A percentile compares a stretch with the other conserved stretches of the same genome.
Conservation (phyloP, 2,113 vertebrate species). For the Procavia capensis region DNA sequence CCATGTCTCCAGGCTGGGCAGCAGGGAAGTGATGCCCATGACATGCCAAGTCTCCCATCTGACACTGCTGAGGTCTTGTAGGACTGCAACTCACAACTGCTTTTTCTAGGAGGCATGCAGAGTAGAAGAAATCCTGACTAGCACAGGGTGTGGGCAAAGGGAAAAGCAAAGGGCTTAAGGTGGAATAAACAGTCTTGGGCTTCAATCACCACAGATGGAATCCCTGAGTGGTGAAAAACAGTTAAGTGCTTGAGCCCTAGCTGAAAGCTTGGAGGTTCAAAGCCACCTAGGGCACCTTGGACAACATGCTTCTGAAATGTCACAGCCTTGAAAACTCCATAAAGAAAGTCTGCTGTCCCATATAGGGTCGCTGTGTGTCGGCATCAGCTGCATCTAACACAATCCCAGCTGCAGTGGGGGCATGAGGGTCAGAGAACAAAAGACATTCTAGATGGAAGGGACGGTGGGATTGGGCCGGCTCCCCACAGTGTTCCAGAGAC, state of each 20-base stretch:
- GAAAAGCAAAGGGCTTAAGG: too few relatives aligned
- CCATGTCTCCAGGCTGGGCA: slow-evolving; percentile 86
- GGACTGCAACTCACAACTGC: slow-evolving; percentile 88
- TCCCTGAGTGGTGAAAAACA: background rate
- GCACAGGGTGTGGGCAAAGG: background rate
- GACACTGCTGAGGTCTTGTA: slow-evolving; percentile 88
- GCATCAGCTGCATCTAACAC: background rate
- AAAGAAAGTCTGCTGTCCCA: background rate
- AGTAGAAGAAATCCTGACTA: slow-evolving; percentile 22
- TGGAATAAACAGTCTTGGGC: accelerated
- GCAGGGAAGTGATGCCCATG: slow-evolving; percentile 88
- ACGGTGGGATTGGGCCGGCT: background rate
- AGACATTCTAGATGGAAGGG: too few relatives aligned
- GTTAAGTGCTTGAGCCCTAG: background rate
- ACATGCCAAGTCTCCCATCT: slow-evolving; percentile 90
- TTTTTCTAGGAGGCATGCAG: slow-evolving; percentile 89
- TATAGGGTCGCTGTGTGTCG: background rate
- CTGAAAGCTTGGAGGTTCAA: background rate
- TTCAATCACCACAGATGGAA: background rate
- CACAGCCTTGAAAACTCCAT: background rate
- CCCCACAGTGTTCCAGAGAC: accelerated
- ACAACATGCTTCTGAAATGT: background rate
- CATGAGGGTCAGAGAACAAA: background rate
- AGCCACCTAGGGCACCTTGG: background rate
- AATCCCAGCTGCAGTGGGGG: background rate